Base-by-base conservation (phyloP, 2,797 vertebrate species). In the Muscicapa striata region DNA sequence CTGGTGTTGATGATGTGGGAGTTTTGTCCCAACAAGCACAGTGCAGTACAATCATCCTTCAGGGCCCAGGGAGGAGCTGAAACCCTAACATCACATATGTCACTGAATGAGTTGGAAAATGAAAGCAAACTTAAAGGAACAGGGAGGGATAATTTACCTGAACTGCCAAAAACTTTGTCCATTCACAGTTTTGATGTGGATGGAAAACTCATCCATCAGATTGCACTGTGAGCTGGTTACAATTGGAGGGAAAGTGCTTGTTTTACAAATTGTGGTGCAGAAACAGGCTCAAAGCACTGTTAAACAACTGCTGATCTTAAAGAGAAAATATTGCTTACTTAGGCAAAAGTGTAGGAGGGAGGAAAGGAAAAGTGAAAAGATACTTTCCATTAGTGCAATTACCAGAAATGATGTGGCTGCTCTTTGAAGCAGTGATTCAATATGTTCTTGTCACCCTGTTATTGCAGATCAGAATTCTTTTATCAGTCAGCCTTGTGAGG, bases 341-440 rank as follows among this genome's bases (percentile, higher is more conserved):
- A 68, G 52, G 23, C 77, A 80, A 22, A 46, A 66, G 74, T 66
- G 95, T 96, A 87, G 72, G 85, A 94, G 91, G 92, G 85, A 88
- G 70, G 91, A 55, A 92, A 79, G 48, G 68, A 84, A 87, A 87
- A 96, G 80, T 81, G 85, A 82, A 94, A 93, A 94, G 34, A 74
- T 49, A 30, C 5, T 95, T 97, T 84, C 93, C 91, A 52, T 1
- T 91, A 73, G 55, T 69, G 24, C 63, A 67, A 7, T 96, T 97
- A 89, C 72, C 80, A 95, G 95, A 96, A 96, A 80, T 80, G 18
- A 87, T 73, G 77, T 77, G 54, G 40, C 68, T 87, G 54, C 80
- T 91, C 73, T 92, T 73, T 43, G 84, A 91, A 84, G 73, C 66
- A 76, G 69, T 88, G 83, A 93, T 88, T 95, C 93, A 52, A 9